Evolutionary conservation across 2,113 vertebrate genomes (phyloP).

Genomic region (Mobula birostris): DNA sequence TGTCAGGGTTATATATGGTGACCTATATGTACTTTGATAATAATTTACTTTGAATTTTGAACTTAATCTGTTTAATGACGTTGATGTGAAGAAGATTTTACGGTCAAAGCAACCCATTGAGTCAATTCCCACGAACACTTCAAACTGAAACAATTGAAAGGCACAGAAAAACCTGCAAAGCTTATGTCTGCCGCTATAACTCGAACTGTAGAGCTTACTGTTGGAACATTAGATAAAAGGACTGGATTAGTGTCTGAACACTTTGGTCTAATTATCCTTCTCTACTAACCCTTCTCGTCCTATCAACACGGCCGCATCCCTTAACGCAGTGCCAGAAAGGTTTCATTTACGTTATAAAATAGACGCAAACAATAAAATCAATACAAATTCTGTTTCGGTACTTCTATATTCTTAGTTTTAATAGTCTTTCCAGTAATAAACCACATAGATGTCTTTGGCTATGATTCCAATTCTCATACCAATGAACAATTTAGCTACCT

Average conservation of each 20-base stretch:
- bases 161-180: not conserved
- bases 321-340: too few relatives aligned
- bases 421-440: constrained; percentile 20
- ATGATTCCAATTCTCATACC: not conserved
- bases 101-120: not conserved
- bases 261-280: not conserved
- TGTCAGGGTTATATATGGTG: too few relatives aligned
- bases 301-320: too few relatives aligned
- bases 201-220: not conserved
- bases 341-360: not conserved
- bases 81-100: not conserved
- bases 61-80: not conserved
- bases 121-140: not conserved
- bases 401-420: constrained; percentile 1
- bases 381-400: not conserved
- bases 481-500: not conserved
- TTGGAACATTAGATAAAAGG: not conserved
- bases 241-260: not conserved
- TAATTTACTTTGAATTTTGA: too few relatives aligned
- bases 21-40: too few relatives aligned
- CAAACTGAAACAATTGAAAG: too few relatives aligned
- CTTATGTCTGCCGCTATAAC: not conserved
- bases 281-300: not conserved
- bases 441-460: not conserved
- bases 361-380: not conserved